Percentiles rank a stretch among this genome's conserved stretches.
Evolutionary conservation across 2,797 vertebrate genomes (phyloP).

Genomic region (Parauchenoglanis punctatus): DNA sequence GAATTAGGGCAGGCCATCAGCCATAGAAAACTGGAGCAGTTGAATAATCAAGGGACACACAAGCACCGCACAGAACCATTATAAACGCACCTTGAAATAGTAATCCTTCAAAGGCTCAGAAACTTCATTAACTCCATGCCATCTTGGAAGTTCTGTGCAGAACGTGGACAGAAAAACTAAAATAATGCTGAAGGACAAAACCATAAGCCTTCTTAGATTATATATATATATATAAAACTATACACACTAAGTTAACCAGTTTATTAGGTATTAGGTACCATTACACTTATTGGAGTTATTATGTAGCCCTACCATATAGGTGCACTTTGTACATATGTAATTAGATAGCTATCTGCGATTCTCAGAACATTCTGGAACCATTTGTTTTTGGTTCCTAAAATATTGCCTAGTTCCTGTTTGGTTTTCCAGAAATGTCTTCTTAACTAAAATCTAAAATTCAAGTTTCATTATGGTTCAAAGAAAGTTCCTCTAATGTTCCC

Average conservation of each 20-base stretch:
- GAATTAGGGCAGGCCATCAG: slow-evolving; percentile 30
- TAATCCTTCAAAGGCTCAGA: not conserved
- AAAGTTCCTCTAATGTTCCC: not conserved
- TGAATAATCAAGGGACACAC: slow-evolving; percentile 21
- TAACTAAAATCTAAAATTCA: not conserved
- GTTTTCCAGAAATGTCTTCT: not conserved
- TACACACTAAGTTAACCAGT: not conserved
- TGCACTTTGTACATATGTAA: not conserved
- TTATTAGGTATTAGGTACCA: not conserved
- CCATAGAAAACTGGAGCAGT: slow-evolving; percentile 39
- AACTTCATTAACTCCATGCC: not conserved
- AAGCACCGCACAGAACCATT: not conserved
- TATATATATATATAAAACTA: not conserved
- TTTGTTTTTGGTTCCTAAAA: not conserved
- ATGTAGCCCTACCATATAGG: not conserved
- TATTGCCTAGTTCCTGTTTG: not conserved
- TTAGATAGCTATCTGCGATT: not conserved
- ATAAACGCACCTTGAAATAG: slow-evolving; percentile 15
- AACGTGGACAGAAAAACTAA: not conserved
- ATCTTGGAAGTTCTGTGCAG: not conserved
- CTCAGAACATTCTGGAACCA: not conserved
- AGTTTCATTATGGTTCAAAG: not conserved
- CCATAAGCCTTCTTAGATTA: not conserved
- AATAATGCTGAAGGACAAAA: not conserved
- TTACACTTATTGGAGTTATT: not conserved